A percentile compares a stretch with the other conserved stretches of the same genome.
phyloP scores from a whole-genome alignment of 2,888 invertebrate species.

The Hemaris fuciformis region DNA sequence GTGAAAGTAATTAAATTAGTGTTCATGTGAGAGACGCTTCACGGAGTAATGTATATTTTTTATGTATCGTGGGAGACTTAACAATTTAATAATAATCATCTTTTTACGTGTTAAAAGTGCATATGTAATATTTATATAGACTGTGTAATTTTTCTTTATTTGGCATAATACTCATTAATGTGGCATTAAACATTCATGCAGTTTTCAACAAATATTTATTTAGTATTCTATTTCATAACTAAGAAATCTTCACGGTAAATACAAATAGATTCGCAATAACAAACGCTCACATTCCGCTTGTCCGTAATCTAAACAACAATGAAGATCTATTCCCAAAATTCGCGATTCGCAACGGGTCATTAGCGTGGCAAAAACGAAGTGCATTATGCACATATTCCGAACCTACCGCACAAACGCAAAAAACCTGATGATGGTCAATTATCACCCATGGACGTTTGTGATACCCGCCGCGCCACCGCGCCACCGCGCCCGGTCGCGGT shows the following conservation, averaged over 20 bases:
- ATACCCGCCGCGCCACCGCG: conserved; percentile 26
- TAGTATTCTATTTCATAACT: background rate
- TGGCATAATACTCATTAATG: no score
- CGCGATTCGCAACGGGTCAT: conserved; percentile 10
- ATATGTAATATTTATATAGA: background rate
- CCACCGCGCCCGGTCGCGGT: conserved; percentile 32
- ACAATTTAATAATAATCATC: background rate
- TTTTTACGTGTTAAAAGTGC: background rate
- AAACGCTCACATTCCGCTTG: background rate
- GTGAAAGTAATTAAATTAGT: conserved; percentile 32
- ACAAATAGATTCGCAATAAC: background rate
- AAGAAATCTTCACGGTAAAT: no score
- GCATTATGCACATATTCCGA: conserved; percentile 27
- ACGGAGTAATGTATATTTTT: background rate
- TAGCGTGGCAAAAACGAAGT: conserved; percentile 10
- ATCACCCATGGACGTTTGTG: conserved; percentile 46
- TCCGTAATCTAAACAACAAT: background rate
- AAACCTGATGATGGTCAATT: conserved; percentile 50
- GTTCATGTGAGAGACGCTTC: conserved; percentile 14
- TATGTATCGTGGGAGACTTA: background rate
- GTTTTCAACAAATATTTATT: background rate
- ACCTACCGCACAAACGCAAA: conserved; percentile 46
- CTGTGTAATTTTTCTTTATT: background rate
- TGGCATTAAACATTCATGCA: no score
- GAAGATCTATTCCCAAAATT: conserved; percentile 8